A percentile compares a stretch with the other conserved stretches of the same genome.
Conservation (phyloP, 2,797 vertebrate species). For the Chelon labrosus region DNA sequence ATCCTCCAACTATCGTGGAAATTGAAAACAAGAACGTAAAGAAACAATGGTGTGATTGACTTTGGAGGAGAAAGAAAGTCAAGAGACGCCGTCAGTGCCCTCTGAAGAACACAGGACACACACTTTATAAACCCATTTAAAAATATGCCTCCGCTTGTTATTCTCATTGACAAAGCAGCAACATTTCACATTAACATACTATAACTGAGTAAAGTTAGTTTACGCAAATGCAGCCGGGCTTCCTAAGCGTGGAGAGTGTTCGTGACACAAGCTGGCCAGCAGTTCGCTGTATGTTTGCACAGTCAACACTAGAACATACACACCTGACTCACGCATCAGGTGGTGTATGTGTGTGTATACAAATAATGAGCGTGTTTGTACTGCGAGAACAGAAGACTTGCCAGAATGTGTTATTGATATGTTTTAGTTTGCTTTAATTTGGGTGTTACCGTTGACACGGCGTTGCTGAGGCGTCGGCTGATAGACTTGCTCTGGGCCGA, state of each 20-base stretch:
- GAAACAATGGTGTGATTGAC: too few species aligned
- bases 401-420: neutral
- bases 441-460: constrained; percentile 89
- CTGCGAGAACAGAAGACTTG: neutral
- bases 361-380: constrained; percentile 7
- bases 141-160: neutral
- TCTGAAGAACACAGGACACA: neutral
- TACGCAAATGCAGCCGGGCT: constrained; percentile 34
- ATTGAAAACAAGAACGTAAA: too few species aligned
- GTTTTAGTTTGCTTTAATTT: neutral
- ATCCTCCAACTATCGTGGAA: too few species aligned
- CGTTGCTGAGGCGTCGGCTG: constrained; percentile 80
- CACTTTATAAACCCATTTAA: neutral
- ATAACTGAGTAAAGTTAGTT: constrained; percentile 20
- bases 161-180: neutral
- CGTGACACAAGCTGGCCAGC: constrained; percentile 23
- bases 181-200: constrained; percentile 7
- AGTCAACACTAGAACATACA: constrained; percentile 39
- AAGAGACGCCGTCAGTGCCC: neutral
- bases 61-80: too few species aligned
- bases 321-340: constrained; percentile 29
- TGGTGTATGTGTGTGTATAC: neutral
- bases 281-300: constrained; percentile 51
- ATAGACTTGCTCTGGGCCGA: constrained; percentile 82
- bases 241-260: constrained; percentile 16